Percentiles rank a stretch among this genome's conserved stretches.
phyloP scores from a whole-genome alignment of 2,888 invertebrate genomes.

The Lasioglossum calceatum region DNA sequence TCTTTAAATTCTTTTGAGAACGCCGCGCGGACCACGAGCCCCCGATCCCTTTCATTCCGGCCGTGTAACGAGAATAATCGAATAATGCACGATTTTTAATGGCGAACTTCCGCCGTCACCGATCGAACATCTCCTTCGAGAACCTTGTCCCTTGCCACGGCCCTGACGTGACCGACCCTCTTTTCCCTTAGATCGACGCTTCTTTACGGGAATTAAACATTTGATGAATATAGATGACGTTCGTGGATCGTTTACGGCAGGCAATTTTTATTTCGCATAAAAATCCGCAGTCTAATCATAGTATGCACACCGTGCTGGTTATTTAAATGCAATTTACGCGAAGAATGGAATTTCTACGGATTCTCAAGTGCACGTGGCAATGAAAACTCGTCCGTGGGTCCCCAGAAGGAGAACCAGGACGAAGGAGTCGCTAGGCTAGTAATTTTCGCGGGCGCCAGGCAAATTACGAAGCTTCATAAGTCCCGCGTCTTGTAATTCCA shows the following conservation, averaged over 20 bases:
- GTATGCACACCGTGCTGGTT: not conserved
- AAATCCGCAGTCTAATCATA: not conserved
- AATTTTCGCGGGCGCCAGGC: not conserved
- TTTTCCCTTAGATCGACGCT: not conserved
- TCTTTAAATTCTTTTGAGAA: constrained; percentile 52
- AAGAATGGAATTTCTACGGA: not conserved
- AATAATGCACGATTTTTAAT: constrained; percentile 21
- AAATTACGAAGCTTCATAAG: not conserved
- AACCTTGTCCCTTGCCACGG: not conserved
- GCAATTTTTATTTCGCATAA: not conserved
- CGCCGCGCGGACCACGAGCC: constrained; percentile 21
- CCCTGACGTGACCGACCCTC: not conserved
- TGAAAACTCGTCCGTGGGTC: not conserved
- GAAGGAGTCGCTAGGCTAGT: not conserved
- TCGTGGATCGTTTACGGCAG: not conserved
- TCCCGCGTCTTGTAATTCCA: not conserved
- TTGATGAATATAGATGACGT: not conserved
- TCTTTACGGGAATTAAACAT: not conserved
- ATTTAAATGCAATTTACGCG: not conserved
- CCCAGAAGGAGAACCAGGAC: not conserved
- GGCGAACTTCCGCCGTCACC: not conserved
- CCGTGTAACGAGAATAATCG: constrained; percentile 36
- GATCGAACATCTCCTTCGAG: not conserved
- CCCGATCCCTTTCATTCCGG: constrained; percentile 34
- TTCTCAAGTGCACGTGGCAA: not conserved